Evolutionary conservation across 2,888 invertebrate species (phyloP).

Genomic region (Adela reaumurella): DNA sequence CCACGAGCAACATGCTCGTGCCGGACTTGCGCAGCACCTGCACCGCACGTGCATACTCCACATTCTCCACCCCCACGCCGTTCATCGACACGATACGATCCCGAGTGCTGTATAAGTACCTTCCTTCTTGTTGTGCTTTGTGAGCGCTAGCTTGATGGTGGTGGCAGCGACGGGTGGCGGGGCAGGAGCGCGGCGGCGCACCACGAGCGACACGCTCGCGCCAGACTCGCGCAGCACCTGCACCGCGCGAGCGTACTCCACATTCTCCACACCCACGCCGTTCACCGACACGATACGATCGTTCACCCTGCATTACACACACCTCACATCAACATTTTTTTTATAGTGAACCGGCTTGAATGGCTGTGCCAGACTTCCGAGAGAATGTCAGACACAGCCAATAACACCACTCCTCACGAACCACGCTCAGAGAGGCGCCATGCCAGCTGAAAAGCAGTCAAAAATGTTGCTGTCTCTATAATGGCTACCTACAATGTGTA

Average conservation of each 20-base stretch:
- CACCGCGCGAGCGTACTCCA: constrained; percentile 93
- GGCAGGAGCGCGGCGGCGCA: constrained; percentile 74
- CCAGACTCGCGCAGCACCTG: constrained; percentile 89
- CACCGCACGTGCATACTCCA: constrained; percentile 93
- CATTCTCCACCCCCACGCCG: constrained; percentile 92
- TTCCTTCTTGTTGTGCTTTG: constrained; percentile 93
- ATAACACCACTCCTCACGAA: too few relatives aligned
- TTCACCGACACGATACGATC: constrained; percentile 97
- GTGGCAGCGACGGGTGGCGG: constrained; percentile 48
- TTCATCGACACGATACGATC: constrained; percentile 97
- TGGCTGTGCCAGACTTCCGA: too few relatives aligned
- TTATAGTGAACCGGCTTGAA: too few relatives aligned
- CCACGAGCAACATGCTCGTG: constrained; percentile 81
- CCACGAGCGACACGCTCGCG: constrained; percentile 82
- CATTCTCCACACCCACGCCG: constrained; percentile 92
- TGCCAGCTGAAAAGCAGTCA: too few relatives aligned
- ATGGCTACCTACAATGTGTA: too few relatives aligned
- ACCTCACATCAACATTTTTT: not conserved
- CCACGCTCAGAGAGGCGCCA: too few relatives aligned
- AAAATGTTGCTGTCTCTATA: too few relatives aligned
- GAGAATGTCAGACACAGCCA: too few relatives aligned
- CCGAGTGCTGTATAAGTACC: too few relatives aligned
- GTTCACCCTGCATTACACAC: constrained; percentile 71
- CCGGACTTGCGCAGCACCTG: constrained; percentile 89
- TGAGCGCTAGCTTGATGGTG: constrained; percentile 79